Percentiles rank a stretch among this genome's conserved stretches.
These are phyloP conservation scores for Lithobates sylvaticus DNA, from an alignment of 2,797 vertebrate species.

Conservation along the genomic window DNA sequence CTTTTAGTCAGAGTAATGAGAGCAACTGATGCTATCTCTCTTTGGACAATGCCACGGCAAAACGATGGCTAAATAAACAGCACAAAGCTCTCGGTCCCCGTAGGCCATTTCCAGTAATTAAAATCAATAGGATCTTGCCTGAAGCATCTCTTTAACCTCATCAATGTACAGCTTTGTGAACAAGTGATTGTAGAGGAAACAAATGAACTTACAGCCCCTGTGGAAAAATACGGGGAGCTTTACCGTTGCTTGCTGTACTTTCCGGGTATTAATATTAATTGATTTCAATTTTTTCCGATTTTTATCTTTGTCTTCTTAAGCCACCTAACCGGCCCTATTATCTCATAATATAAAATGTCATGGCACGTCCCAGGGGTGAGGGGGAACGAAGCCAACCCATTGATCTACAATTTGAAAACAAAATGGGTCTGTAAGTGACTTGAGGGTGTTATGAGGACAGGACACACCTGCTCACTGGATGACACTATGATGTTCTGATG, in stretches of 20 bases:
- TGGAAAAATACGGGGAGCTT: slow-evolving; percentile 60
- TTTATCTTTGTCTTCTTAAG: slow-evolving; percentile 60
- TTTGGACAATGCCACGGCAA: slow-evolving; percentile 88
- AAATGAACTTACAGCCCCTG: slow-evolving; percentile 71
- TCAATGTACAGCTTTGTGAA: slow-evolving; percentile 68
- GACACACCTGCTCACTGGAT: slow-evolving; percentile 3
- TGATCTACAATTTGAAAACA: slow-evolving; percentile 65
- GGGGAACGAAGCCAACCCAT: slow-evolving; percentile 67
- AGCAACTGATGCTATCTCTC: slow-evolving; percentile 89
- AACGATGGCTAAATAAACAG: slow-evolving; percentile 90
- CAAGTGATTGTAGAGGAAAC: slow-evolving; percentile 73
- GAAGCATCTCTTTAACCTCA: slow-evolving; percentile 84
- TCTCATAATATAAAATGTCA: slow-evolving; percentile 46
- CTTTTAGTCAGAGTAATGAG: slow-evolving; percentile 96
- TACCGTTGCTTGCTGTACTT: slow-evolving; percentile 58
- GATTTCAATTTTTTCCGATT: slow-evolving; percentile 23
- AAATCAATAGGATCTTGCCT: slow-evolving; percentile 98
- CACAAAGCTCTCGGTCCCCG: slow-evolving; percentile 89
- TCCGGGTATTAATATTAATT: slow-evolving; percentile 60
- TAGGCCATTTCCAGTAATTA: slow-evolving; percentile 96
- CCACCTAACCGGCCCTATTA: slow-evolving; percentile 37
- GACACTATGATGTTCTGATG: background rate
- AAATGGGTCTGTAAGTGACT: slow-evolving; percentile 54
- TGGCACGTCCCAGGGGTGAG: slow-evolving; percentile 60
- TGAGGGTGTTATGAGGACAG: slow-evolving; percentile 38